Evolutionary conservation across 2,888 invertebrate species (phyloP), one percentile per base, ranked within the genome.

Genomic region (Phytoseiulus persimilis): DNA sequence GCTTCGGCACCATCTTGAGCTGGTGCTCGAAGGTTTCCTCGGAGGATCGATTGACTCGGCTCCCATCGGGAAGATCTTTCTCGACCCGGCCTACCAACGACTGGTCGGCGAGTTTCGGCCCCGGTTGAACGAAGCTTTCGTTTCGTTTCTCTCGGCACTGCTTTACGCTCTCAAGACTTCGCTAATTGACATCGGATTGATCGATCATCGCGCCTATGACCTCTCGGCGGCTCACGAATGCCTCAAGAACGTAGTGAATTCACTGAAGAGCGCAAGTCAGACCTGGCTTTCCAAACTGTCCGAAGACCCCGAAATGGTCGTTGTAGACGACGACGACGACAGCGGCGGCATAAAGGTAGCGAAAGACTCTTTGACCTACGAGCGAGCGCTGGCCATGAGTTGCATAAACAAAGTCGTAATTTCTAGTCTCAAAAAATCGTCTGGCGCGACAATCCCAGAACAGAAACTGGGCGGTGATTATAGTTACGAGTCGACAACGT

Each of bases 11-110:
- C 87, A 87, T 32, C 87, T 87, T 23, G 87, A 87, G 87, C 87
- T 87, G n/a, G 87, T 87, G 87, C 87, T 87, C 45, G 87, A 87
- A 45, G 87, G 87, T n/a, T 87, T 87, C 39, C 33, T 87, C 11
- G 87, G 39, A n/a, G 87, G 87, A n/a, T 45, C 87, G 5, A 32
- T 87, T 6, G 33, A 33, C 87, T 32, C 87, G n/a, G 33, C 87
- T 87, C 87, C 87, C 9, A 32, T 87, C n/a, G 45, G 87, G 39
- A 87, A 87, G n/a, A 32, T 87, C n/a, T 33, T 87, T 23, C n/a
- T 45, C 18, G 32, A 87, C 18, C 87, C 87, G 11, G 33, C 31
- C 32, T 87, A 87, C 33, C 31, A 87, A 6, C 11, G 31, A 31
- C 33, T 87, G 87, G 11, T 87, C 87, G 31, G 31, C 0, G 87